Percentiles rank a stretch among this genome's conserved stretches.
These are phyloP conservation scores for Beaufortia kweichowensis DNA, from an alignment of 2,113 vertebrate species.

Conservation along the genomic window DNA sequence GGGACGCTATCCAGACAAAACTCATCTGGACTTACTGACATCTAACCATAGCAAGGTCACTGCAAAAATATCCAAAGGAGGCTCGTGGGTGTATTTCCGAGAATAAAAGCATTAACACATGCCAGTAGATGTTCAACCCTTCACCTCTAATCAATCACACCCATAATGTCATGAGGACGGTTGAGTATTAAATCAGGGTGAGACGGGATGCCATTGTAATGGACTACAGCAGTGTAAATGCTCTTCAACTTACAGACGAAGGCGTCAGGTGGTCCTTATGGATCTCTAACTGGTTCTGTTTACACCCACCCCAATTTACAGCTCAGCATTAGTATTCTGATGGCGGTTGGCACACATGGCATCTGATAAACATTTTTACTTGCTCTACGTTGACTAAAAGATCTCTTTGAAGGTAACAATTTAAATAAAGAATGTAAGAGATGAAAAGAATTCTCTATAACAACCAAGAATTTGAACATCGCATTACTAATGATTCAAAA, in stretches of 20 bases:
- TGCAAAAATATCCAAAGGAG: background rate
- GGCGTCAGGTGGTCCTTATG: conserved; percentile 49
- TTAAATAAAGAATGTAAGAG: too few relatives aligned
- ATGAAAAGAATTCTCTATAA: too few relatives aligned
- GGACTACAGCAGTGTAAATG: conserved; percentile 6
- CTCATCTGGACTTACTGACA: background rate
- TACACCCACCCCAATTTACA: too few relatives aligned
- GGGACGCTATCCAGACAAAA: background rate
- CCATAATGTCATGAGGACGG: conserved; percentile 1
- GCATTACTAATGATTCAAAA: background rate
- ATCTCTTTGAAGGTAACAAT: too few relatives aligned
- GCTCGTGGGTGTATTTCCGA: background rate
- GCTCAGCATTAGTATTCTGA: too few relatives aligned
- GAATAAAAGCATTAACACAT: conserved; percentile 23
- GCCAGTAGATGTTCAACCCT: conserved; percentile 14
- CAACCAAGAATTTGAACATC: too few relatives aligned
- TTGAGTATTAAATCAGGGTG: background rate
- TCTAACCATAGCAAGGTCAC: conserved; percentile 2
- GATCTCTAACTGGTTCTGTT: conserved; percentile 40
- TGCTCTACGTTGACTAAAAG: too few relatives aligned
- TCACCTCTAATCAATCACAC: conserved; percentile 20
- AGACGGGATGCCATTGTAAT: background rate
- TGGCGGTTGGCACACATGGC: too few relatives aligned
- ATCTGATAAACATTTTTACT: too few relatives aligned
- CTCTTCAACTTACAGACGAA: conserved; percentile 38